Base-by-base conservation (phyloP, 2,113 vertebrate species). In the Eonycteris spelaea region DNA sequence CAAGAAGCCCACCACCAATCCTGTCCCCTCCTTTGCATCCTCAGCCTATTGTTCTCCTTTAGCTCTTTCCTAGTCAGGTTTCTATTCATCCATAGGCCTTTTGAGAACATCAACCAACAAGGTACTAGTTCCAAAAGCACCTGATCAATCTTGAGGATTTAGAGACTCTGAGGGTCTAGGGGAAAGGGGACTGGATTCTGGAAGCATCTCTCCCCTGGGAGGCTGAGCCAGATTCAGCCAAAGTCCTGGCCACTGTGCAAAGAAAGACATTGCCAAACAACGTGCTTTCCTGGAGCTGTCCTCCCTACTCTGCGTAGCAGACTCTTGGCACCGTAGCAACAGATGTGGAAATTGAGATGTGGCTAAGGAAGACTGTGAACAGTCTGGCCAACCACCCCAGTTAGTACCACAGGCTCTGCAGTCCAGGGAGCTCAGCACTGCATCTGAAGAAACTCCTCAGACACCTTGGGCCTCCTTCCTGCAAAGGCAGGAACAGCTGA, bases 291-390 rank as follows among this genome's bases (percentile, higher is more conserved):
- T 71, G 57, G 57, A 5, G 30, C 10, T 38, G 24, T 45, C 21
- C 65, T 43, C 51, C 21, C 7, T 11, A 18, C 11, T 59, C 63
- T 13, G 3, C 24, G 59, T 3, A 30, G 55, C 4, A 30, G 33
- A 21, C 30, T 86, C 7, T 75, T 1, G 7, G 45, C 3, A 14
- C 26, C 24, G 6, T 55, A 33, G 55, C 18, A 16, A 61, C 63
- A 95, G 78, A 38, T 45, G 38, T 35, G 48, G 78, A 96, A 92
- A 94, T 93, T 45, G 88, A 94, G 93, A 55, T 40, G 59, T 3
- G 30, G 65, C 24, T 19, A 2, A 40, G 5, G 22, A 26, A 87
- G 61, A 3, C 67, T 22, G 19, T 45, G 61, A 61, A 7, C n/a
- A 48, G 22, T 61, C 40, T 30, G n/a, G 51, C 55, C 68, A 53